Base-by-base conservation (phyloP, 2,113 vertebrate genomes). In the Haliaeetus leucogaster region DNA sequence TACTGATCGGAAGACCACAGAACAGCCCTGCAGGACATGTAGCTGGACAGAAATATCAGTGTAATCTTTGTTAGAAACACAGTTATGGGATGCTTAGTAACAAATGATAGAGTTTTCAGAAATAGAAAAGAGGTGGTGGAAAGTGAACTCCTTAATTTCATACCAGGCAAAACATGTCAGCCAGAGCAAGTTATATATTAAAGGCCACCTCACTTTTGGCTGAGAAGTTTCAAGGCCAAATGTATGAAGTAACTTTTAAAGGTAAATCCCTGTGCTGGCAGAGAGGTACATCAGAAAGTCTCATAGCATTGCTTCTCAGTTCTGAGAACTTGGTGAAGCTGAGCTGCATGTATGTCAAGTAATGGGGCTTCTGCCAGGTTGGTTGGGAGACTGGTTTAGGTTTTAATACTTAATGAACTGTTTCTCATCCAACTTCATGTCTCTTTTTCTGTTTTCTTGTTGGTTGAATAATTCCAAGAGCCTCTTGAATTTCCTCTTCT, bases 1-100 rank as follows among this genome's bases (percentile, higher is more conserved):
- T 98, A 98, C 98, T 98, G 98, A 98, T 98, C 82, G 59, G 96
- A 98, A 98, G 97, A 97, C 97, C 45, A 1, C 92, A 97, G 96
- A 98, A 96, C 91, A 98, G 86, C 96, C 97, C 98, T 98, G 96
- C 97, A 98, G 97, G 98, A 98, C 98, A 98, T 97, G 97, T 94
- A 94, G 96, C 96, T 85, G 94, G 95, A 98, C 97, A 98, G 97
- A 98, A 98, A 97, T 97, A 97, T 97, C 97, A 97, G 97, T 98
- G 98, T 98, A 98, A 98, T 98, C 95, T 98, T 97, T 97, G 97
- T 96, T 97, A 89, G 93, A 97, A 98, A 97, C 67, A 89, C 55
- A 95, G 97, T 98, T 98, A 97, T 25, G 62, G 58, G 81, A 96
- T 85, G 27, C 94, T 96, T 73, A 40, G 82, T 94, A 97, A 93